Evolutionary conservation across 2,888 invertebrate species (phyloP).

Genomic region (Thecophora atra): DNA sequence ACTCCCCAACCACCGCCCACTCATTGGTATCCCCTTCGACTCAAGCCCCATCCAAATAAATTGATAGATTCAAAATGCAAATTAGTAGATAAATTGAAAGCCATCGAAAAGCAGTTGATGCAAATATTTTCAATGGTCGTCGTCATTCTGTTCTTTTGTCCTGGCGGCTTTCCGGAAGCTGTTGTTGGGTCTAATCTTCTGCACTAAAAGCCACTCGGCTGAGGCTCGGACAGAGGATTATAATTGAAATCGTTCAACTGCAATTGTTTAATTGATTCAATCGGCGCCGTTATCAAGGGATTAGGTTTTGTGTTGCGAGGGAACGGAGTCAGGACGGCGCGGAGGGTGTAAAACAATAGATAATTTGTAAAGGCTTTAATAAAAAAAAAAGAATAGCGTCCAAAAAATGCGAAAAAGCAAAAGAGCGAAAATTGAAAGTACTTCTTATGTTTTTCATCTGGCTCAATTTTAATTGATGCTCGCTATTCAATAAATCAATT

Average conservation of each 20-base stretch:
- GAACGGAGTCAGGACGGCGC: no score
- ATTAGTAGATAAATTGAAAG: slow-evolving; percentile 42
- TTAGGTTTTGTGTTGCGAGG: background rate
- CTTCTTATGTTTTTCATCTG: no score
- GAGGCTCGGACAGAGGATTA: slow-evolving; percentile 42
- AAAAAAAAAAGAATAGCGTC: background rate
- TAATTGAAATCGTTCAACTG: slow-evolving; percentile 49
- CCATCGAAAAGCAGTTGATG: slow-evolving; percentile 42
- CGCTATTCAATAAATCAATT: no score
- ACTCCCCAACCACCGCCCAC: background rate
- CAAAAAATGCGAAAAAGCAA: background rate
- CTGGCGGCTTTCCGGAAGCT: background rate
- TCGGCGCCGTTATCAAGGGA: slow-evolving; percentile 40
- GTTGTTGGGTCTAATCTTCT: slow-evolving; percentile 19
- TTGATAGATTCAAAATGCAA: slow-evolving; percentile 34
- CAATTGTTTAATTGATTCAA: slow-evolving; percentile 49
- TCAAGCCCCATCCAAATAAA: slow-evolving; percentile 9
- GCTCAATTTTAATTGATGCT: no score
- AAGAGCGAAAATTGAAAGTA: no score
- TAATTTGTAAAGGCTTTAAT: background rate
- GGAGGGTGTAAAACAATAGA: background rate
- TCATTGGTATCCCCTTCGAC: background rate
- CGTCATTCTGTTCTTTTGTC: background rate
- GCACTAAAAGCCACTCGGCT: slow-evolving; percentile 27
- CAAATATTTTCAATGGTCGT: slow-evolving; percentile 41